These are phyloP conservation scores for Agrotis ipsilon DNA, from an alignment of 2,888 invertebrate species.

Conservation along the genomic window DNA sequence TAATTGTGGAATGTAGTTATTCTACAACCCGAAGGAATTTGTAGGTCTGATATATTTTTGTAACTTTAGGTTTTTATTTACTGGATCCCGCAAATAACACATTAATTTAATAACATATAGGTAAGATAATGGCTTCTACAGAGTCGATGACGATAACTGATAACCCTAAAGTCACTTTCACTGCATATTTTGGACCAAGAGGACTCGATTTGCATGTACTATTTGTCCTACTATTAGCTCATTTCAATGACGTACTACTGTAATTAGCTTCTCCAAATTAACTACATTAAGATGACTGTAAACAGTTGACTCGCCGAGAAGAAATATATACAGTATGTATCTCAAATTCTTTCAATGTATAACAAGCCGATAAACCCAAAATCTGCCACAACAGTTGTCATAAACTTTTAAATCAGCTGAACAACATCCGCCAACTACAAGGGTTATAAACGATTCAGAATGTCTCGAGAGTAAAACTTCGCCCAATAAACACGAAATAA, in stretches of 20 bases:
- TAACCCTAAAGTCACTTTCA: no score
- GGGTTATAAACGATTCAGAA: slow-evolving; percentile 59
- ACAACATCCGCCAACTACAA: slow-evolving; percentile 39
- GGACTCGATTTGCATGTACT: no score
- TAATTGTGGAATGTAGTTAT: background rate
- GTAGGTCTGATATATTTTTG: background rate
- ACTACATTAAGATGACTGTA: no score
- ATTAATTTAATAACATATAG: no score
- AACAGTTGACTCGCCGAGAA: no score
- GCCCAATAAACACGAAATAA: slow-evolving; percentile 53
- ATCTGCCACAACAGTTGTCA: slow-evolving; percentile 29
- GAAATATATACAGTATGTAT: background rate
- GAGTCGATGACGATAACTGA: no score
- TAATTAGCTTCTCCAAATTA: no score
- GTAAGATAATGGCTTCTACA: no score
- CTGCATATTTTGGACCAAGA: no score
- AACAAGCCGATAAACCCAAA: slow-evolving; percentile 15
- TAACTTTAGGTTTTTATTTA: background rate
- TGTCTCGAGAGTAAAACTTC: slow-evolving; percentile 55
- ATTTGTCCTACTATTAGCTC: no score
- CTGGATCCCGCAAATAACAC: background rate
- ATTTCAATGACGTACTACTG: no score
- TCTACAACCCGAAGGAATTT: background rate
- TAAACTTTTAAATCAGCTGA: slow-evolving; percentile 48
- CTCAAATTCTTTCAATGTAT: background rate